Evolutionary conservation across 2,113 vertebrate genomes (phyloP).

Genomic region (Zootoca vivipara): DNA sequence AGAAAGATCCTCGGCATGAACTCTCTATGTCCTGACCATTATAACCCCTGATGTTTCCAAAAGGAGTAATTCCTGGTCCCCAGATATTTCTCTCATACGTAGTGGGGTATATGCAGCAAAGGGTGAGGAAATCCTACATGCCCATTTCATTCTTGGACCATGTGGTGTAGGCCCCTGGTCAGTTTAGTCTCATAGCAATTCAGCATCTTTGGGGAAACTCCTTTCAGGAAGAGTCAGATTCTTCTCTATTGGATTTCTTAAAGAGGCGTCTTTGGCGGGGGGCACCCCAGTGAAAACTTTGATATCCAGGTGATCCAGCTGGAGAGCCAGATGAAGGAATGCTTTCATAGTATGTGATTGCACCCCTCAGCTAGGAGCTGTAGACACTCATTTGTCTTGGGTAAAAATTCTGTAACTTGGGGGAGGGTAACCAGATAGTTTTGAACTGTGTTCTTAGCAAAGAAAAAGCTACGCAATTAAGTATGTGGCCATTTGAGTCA

Average conservation of each 20-base stretch:
- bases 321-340: not conserved
- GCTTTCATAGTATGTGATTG: not conserved
- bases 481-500: not conserved
- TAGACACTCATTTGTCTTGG: not conserved
- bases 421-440: not conserved
- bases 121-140: not conserved
- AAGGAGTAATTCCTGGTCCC: not conserved
- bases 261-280: not conserved
- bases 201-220: not conserved
- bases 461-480: not conserved
- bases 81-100: not conserved
- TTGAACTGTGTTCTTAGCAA: no score
- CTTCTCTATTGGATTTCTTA: not conserved
- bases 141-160: not conserved
- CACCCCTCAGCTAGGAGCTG: not conserved
- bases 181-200: not conserved
- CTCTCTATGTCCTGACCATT: not conserved
- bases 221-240: not conserved
- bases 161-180: not conserved
- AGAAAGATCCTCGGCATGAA: no score
- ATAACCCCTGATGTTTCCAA: not conserved
- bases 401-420: not conserved
- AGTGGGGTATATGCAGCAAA: not conserved
- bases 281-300: not conserved
- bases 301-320: not conserved